Evolutionary conservation across 2,888 invertebrate genomes (phyloP), one percentile per base, ranked within the genome.

Genomic region (Calliopum simillimum): DNA sequence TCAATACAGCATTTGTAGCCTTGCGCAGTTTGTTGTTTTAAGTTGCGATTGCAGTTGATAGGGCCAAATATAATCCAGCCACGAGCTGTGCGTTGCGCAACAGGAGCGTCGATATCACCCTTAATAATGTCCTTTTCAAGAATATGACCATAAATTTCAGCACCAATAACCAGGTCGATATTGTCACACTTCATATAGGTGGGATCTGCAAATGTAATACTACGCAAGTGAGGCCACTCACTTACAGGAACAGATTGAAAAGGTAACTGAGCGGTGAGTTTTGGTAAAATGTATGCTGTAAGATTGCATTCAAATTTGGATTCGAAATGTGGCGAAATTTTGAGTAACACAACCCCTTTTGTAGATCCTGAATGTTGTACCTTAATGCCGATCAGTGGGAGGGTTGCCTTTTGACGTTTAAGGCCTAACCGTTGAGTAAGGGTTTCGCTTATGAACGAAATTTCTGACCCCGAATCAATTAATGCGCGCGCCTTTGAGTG

Each of bases 231-330:
- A 2, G 53, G 53, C 53, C 16, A 53, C 23, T 53, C 53, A 21
- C 21, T 13, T 49, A 19, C n/a, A 49, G 1, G 19, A 5, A 19
- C n/a, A 16, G n/a, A n/a, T 53, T 19, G 19, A 6, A 16, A 53
- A 19, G 21, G 53, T 53, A 53, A 53, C 21, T 53, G 53, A 19
- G 53, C 53, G 23, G 53, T 53, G 23, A 53, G 53, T 53, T 3
- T 19, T 53, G 53, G 16, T 21, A 53, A 53, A 53, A 53, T 16
- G 23, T 53, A 53, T 53, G 25, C 53, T n/a, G n/a, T n/a, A n/a
- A n/a, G n/a, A n/a, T n/a, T n/a, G n/a, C n/a, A n/a, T n/a, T n/a
- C n/a, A n/a, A n/a, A n/a, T n/a, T n/a, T n/a, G n/a, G n/a, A n/a
- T n/a, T n/a, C n/a, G n/a, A n/a, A n/a, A n/a, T n/a, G n/a, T n/a